Evolutionary conservation across 2,797 vertebrate species (phyloP).

Genomic region (Crenichthys baileyi): DNA sequence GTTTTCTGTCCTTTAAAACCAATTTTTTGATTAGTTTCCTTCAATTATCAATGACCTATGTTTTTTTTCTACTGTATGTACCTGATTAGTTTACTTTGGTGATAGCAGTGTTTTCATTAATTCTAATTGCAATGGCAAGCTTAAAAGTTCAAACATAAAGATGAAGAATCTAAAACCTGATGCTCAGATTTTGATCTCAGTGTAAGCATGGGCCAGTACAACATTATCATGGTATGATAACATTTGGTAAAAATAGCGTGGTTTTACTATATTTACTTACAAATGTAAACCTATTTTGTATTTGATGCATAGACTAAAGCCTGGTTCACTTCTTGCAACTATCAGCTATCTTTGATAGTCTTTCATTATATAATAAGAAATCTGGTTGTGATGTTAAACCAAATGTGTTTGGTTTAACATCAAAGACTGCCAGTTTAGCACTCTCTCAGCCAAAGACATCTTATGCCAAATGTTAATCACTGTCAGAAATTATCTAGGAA

Average conservation of each 20-base stretch:
- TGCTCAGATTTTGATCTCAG: background rate
- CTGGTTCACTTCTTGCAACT: no score
- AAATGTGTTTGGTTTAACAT: no score
- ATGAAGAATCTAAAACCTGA: background rate
- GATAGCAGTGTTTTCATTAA: slow-evolving; percentile 7
- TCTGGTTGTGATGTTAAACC: no score
- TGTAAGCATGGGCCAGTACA: background rate
- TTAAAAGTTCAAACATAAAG: background rate
- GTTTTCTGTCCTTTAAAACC: background rate
- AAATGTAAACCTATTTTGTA: background rate
- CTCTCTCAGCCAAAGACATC: background rate
- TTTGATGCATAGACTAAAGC: no score
- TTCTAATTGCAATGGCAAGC: slow-evolving; percentile 22
- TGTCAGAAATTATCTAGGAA: no score
- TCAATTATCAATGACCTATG: no score
- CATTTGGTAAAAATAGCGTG: background rate
- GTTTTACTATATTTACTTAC: background rate
- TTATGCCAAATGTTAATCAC: background rate
- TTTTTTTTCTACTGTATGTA: background rate
- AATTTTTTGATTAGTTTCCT: background rate
- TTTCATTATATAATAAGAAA: no score
- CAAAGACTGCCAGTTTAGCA: background rate
- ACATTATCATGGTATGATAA: background rate
- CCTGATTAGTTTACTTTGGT: background rate
- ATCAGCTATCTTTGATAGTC: no score